Evolutionary conservation across 2,888 invertebrate species (phyloP).

Genomic region (Clitarchus hookeri): DNA sequence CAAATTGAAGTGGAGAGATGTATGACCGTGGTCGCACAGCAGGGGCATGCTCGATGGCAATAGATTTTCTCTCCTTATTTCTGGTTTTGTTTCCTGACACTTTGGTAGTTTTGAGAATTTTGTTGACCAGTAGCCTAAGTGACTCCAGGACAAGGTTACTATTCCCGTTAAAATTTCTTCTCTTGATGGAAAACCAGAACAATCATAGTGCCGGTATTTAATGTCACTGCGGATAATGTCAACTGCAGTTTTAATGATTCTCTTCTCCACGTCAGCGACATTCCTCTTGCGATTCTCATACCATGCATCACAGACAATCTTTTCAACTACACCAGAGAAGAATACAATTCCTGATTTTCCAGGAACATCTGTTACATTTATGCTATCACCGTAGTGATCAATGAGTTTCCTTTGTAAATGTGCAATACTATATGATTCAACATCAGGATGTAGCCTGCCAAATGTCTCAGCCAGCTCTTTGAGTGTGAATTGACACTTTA

Average conservation of each 20-base stretch:
- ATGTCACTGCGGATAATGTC: neutral
- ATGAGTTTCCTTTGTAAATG: constrained; percentile 4
- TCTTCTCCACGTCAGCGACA: neutral
- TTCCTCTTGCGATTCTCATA: neutral
- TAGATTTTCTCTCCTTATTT: neutral
- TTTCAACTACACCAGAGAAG: neutral
- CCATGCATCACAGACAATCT: neutral
- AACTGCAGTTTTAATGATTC: constrained; percentile 5
- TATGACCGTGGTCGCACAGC: neutral
- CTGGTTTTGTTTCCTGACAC: neutral
- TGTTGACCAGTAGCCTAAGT: neutral
- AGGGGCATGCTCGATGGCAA: neutral
- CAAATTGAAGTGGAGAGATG: neutral
- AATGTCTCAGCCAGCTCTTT: constrained; percentile 10
- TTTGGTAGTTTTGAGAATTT: neutral
- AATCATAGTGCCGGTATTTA: neutral
- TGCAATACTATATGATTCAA: neutral
- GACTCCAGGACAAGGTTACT: neutral
- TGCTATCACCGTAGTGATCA: neutral
- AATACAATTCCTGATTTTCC: neutral
- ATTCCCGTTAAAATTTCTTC: neutral
- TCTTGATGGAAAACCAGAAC: neutral
- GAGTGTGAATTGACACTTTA: neutral
- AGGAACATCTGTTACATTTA: neutral
- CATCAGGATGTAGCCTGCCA: constrained; percentile 15